Conservation (phyloP, 2,113 vertebrate genomes). For the Smithornis capensis region DNA sequence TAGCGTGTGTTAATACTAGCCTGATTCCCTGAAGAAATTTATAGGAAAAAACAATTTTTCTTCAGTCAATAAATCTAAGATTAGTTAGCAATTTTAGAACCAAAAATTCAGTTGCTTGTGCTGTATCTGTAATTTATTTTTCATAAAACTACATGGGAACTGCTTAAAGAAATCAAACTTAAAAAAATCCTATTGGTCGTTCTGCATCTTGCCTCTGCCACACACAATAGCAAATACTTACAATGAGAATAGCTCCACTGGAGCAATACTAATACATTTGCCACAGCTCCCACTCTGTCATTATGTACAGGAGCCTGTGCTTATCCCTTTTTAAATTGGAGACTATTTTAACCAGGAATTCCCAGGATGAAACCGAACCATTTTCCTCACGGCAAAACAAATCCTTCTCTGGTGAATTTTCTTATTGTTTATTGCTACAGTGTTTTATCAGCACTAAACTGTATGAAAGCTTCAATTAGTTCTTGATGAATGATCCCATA, state of each 20-base stretch:
- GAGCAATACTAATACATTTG: slow-evolving; percentile 92
- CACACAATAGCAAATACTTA: slow-evolving; percentile 86
- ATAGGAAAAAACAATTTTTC: background rate
- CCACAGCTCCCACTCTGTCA: slow-evolving; percentile 81
- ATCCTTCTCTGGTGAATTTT: slow-evolving; percentile 84
- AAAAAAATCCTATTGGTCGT: slow-evolving; percentile 78
- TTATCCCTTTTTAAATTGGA: slow-evolving; percentile 81
- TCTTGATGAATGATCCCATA: slow-evolving; percentile 98
- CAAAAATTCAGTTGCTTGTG: slow-evolving; percentile 22
- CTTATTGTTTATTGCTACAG: slow-evolving; percentile 88
- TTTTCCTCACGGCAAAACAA: slow-evolving; percentile 86
- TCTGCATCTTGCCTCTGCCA: slow-evolving; percentile 84
- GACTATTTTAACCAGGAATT: slow-evolving; percentile 82
- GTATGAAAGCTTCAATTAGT: slow-evolving; percentile 97
- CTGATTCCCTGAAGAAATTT: background rate
- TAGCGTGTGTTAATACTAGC: background rate
- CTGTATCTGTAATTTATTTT: slow-evolving; percentile 52
- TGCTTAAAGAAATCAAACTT: slow-evolving; percentile 65
- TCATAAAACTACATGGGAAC: slow-evolving; percentile 53
- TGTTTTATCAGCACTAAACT: slow-evolving; percentile 95
- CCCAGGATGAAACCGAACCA: slow-evolving; percentile 82
- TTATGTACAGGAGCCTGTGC: slow-evolving; percentile 80
- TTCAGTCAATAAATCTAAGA: background rate
- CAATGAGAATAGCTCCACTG: slow-evolving; percentile 89
- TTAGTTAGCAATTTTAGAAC: background rate